Base-by-base conservation (phyloP, 2,797 vertebrate species). In the Chelon labrosus region DNA sequence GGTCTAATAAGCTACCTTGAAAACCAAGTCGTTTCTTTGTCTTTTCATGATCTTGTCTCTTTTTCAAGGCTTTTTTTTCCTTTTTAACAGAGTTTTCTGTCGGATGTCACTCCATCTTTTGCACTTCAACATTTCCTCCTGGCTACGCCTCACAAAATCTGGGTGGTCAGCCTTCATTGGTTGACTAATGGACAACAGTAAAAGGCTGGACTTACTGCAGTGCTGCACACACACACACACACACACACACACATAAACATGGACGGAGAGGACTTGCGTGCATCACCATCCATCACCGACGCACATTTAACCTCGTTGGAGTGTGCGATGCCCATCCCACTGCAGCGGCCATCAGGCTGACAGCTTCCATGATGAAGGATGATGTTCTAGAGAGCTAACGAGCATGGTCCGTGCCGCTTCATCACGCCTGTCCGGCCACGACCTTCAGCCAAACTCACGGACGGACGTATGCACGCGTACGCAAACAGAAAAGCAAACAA, bases 151-250 rank as follows among this genome's bases (percentile, higher is more conserved):
- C 80, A 64, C 78, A 75, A 73, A 84, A 47, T 73, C 73, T 44
- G 80, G 80, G 80, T 79, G 81, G 86, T 89, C 85, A 88, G 83
- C 89, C 88, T 88, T 88, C 92, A 87, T 86, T 88, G 84, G 77
- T 83, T 91, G 89, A 92, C 85, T 92, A 91, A 94, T 90, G 87
- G 83, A 58, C 71, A 65, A 70, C 85, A 73, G 83, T 80, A 76
- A 87, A 88, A 83, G 75, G 61, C 74, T 44, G 67, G 60, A 73
- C 70, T 57, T 13, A 31, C 62, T 2, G 70, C 73, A 38, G 27
- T 25, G 62, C 42, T 20, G 8, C 64, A 3, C 49, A 5, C 59
- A 37, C 56, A 69, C 75, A 65, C 47, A 22, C 22, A 22, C 22
- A 10, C 17, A 50, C 63, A 2, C 47, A 7, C 57, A 38, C 57